These are phyloP conservation scores for Condylura cristata DNA, from an alignment of 2,113 vertebrate species.

Conservation along the genomic window DNA sequence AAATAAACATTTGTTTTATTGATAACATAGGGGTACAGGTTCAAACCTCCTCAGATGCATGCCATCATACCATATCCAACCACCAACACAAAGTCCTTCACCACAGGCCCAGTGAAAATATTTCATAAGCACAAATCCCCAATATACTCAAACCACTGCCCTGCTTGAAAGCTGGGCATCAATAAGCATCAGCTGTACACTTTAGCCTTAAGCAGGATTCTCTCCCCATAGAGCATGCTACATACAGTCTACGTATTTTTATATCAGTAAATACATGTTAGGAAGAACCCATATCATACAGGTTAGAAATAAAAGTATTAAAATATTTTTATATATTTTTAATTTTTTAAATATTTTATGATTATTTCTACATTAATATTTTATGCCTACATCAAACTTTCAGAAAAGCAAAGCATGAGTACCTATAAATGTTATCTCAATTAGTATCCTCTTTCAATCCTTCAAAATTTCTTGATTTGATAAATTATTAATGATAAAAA, in stretches of 20 bases:
- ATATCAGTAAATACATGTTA: background rate
- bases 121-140: background rate
- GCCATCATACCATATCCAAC: too few species aligned
- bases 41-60: too few species aligned
- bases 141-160: background rate
- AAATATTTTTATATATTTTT: background rate
- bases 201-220: background rate
- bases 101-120: background rate
- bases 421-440: background rate
- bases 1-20: too few species aligned
- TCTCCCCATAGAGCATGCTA: background rate
- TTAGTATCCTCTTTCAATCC: background rate
- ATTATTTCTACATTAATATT: background rate
- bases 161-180: background rate
- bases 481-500: slow-evolving; percentile 23
- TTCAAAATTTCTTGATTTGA: slow-evolving; percentile 36
- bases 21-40: too few species aligned
- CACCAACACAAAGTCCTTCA: too few species aligned
- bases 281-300: slow-evolving; percentile 3
- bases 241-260: background rate
- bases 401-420: background rate
- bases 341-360: background rate
- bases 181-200: background rate
- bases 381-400: background rate
- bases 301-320: background rate